Percentiles rank a stretch among this genome's conserved stretches.
Conservation (phyloP, 2,888 invertebrate genomes). For the Cyclophora punctaria region DNA sequence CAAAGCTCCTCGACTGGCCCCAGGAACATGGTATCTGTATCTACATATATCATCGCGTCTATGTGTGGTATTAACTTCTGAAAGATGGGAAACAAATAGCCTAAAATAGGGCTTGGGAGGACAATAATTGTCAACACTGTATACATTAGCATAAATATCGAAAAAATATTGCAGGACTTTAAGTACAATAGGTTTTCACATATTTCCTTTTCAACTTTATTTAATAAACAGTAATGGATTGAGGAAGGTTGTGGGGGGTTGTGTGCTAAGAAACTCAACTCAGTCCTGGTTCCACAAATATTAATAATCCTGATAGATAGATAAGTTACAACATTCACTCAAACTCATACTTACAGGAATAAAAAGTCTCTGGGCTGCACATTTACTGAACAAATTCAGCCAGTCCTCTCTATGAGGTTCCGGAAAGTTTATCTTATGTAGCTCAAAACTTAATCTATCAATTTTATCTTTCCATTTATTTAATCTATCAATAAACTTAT, state of each 20-base stretch:
- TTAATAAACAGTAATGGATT: not conserved
- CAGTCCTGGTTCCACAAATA: not conserved
- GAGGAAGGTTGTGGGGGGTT: too few species aligned
- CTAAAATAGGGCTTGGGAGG: not conserved
- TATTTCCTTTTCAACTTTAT: too few species aligned
- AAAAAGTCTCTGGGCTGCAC: constrained; percentile 94
- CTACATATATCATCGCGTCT: constrained; percentile 92
- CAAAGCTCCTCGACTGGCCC: constrained; percentile 88
- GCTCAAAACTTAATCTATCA: constrained; percentile 80
- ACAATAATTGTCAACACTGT: not conserved
- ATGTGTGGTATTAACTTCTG: constrained; percentile 85
- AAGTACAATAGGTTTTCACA: too few species aligned
- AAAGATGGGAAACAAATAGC: not conserved
- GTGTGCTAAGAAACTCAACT: not conserved
- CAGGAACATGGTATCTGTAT: constrained; percentile 92
- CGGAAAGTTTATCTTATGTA: constrained; percentile 87
- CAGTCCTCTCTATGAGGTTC: constrained; percentile 83
- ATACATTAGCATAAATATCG: too few species aligned
- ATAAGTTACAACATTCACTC: too few species aligned
- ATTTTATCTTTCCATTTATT: constrained; percentile 80
- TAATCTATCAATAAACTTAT: constrained; percentile 81
- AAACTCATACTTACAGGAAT: constrained; percentile 82
- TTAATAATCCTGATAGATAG: not conserved
- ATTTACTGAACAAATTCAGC: constrained; percentile 93
- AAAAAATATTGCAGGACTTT: too few species aligned